phyloP scores from a whole-genome alignment of 2,888 invertebrate species.

The Lingula anatina region DNA sequence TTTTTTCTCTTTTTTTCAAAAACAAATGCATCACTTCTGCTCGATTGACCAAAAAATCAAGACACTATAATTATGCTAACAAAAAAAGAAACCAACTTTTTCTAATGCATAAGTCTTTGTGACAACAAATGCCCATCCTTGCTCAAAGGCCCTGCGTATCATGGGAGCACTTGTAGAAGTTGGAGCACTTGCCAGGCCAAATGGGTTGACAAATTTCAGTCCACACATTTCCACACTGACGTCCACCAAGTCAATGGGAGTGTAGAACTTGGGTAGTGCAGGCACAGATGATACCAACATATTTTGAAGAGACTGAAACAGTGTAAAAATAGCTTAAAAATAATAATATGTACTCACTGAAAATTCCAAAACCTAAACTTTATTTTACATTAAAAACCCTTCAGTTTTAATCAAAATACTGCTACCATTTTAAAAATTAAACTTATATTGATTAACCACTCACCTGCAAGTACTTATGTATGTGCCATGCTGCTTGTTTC shows the following conservation, averaged over 20 bases:
- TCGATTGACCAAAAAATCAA: too few species aligned
- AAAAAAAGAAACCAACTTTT: slow-evolving; percentile 68
- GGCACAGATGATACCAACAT: slow-evolving; percentile 60
- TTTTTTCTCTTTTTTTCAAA: too few species aligned
- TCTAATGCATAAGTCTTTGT: slow-evolving; percentile 95
- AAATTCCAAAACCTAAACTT: too few species aligned
- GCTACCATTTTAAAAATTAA: too few species aligned
- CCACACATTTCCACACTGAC: slow-evolving; percentile 90
- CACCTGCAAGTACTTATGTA: slow-evolving; percentile 87
- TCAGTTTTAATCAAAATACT: too few species aligned
- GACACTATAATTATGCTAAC: too few species aligned
- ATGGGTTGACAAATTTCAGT: slow-evolving; percentile 90
- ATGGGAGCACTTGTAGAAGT: slow-evolving; percentile 91
- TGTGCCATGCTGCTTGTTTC: slow-evolving; percentile 92
- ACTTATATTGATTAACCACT: too few species aligned
- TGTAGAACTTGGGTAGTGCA: slow-evolving; percentile 83
- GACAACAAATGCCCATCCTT: slow-evolving; percentile 96
- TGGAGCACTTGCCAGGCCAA: slow-evolving; percentile 94
- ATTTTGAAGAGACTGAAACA: slow-evolving; percentile 31
- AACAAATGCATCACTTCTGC: too few species aligned
- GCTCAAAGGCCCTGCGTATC: slow-evolving; percentile 90
- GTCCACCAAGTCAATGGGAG: slow-evolving; percentile 89
- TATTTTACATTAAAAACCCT: too few species aligned
- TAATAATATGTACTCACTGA: too few species aligned
- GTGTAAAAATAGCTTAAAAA: too few species aligned